Evolutionary conservation across 1,140 invertebrate species (phyloP).

Genomic region (Drosophila arawakana): DNA sequence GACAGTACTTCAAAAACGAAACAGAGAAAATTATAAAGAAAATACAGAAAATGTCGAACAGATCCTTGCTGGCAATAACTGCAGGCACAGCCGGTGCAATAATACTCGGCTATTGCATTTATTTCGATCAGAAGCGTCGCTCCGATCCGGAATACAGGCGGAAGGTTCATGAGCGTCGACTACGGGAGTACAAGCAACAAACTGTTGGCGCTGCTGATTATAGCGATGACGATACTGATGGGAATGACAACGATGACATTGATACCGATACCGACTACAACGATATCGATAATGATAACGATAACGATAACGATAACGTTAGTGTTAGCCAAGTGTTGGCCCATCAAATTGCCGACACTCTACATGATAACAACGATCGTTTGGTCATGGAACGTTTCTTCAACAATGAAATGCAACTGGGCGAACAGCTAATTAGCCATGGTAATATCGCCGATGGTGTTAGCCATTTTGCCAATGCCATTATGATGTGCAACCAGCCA

Average conservation of each 20-base stretch:
- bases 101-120: slow-evolving; percentile 97
- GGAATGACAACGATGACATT: no score
- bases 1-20: no score
- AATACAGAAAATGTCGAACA: slow-evolving; percentile 10
- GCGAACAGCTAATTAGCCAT: slow-evolving; percentile 19
- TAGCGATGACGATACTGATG: not conserved
- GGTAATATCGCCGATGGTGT: slow-evolving; percentile 42
- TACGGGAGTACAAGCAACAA: not conserved
- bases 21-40: no score
- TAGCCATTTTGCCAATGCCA: slow-evolving; percentile 44
- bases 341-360: no score
- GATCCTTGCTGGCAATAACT: not conserved
- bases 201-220: not conserved
- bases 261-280: no score
- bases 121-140: slow-evolving; percentile 96
- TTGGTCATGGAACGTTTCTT: slow-evolving; percentile 18
- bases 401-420: slow-evolving; percentile 21
- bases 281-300: no score
- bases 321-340: not conserved
- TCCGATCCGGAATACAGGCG: slow-evolving; percentile 96
- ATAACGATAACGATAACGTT: no score
- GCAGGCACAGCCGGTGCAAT: slow-evolving; percentile 86
- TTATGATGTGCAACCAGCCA: slow-evolving; percentile 43
- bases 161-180: slow-evolving; percentile 89
- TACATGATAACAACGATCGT: slow-evolving; percentile 1